Base-by-base conservation (phyloP, 2,113 vertebrate genomes). In the Salvelinus namaycush region DNA sequence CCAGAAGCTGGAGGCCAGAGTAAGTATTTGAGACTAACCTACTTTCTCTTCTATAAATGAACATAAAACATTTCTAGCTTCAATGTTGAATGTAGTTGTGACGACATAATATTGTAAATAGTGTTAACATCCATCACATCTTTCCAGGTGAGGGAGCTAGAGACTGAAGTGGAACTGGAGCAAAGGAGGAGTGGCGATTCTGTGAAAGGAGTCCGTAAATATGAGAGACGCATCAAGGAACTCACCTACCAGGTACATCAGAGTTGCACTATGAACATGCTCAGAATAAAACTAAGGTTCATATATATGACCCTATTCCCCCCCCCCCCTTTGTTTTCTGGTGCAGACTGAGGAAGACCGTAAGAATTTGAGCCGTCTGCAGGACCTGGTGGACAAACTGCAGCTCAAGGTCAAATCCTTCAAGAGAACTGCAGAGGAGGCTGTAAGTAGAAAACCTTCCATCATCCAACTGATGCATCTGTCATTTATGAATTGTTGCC, bases 211-310 rank as follows among this genome's bases (percentile, higher is more conserved):
- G 51, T 54, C 51, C 91, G 94, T 74, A 96, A 96, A 90, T 89
- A 94, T 0, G 95, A 96, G 87, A 80, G 95, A 3, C 91, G 95
- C 34, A 85, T 94, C 89, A 96, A 96, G 90, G 95, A 96, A 88
- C 92, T 94, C 59, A 93, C 93, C 72, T 94, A 94, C 78, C 93
- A 94, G 93, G 92, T 92, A 75, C 48, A 20, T 51, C n/a, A 26
- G 27, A 31, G 44, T 18, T 29, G 1, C 8, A 8, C 26, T 65
- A 14, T 24, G 0, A 70, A 51, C 14, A 70, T 14, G 18, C 24
- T 51, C n/a, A 26, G 24, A 68, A 11, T 54, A 5, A 54, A n/a
- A 62, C 20, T 11, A 12, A 24, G 26, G 11, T n/a, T 6, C 4
- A 54, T 18, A 54, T 48, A 24, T 48, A 26, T 22, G 12, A 9